Evolutionary conservation across 2,113 vertebrate species (phyloP).

Genomic region (Chauna torquata): DNA sequence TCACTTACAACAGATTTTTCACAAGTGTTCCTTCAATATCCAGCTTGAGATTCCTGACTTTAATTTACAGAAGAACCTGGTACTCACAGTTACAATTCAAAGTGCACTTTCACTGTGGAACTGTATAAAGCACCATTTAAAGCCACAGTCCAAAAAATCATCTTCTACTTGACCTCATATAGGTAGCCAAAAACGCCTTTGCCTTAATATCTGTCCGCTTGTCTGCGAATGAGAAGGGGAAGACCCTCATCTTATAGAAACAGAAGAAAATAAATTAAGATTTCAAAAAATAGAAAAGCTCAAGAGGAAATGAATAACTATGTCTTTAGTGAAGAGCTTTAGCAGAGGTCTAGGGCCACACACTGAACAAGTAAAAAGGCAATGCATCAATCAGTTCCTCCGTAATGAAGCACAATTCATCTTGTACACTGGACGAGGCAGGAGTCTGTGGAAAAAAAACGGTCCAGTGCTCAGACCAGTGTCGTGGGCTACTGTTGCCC

Average conservation of each 20-base stretch:
- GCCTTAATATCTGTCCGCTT: constrained; percentile 13
- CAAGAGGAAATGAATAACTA: not conserved
- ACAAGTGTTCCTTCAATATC: constrained; percentile 24
- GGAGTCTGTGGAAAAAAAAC: not conserved
- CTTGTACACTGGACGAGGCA: not conserved
- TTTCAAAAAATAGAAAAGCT: not conserved
- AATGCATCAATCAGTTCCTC: not conserved
- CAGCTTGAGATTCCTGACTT: constrained; percentile 33
- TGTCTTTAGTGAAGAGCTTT: constrained; percentile 26
- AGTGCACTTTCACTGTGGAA: constrained; percentile 31
- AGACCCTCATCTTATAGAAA: constrained; percentile 45
- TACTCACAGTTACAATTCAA: constrained; percentile 24
- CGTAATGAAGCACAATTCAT: not conserved
- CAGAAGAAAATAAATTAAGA: constrained; percentile 58
- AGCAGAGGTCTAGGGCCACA: constrained; percentile 21
- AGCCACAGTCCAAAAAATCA: constrained; percentile 10
- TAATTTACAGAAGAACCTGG: constrained; percentile 30
- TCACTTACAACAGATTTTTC: constrained; percentile 39
- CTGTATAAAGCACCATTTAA: constrained; percentile 29
- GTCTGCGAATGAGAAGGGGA: constrained; percentile 37
- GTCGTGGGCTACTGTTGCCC: not conserved
- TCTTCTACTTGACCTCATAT: constrained; percentile 49
- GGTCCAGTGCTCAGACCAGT: not conserved
- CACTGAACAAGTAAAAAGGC: not conserved
- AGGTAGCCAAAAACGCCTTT: constrained; percentile 21